phyloP scores from a whole-genome alignment of 2,888 invertebrate species.

The Agrotis segetum region DNA sequence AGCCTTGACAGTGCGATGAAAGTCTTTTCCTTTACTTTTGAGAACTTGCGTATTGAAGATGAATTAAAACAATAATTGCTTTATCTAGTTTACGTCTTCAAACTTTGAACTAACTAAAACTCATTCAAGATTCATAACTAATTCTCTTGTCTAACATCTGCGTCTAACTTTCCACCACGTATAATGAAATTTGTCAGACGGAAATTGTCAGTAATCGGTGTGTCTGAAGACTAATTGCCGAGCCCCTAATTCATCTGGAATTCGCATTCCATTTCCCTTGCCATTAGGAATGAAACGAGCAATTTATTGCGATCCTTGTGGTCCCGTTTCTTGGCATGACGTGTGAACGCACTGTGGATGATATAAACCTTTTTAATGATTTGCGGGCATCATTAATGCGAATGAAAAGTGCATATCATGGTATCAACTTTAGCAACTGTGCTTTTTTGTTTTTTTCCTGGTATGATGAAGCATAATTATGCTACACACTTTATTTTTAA shows the following conservation, averaged over 20 bases:
- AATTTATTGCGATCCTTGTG: conserved; percentile 78
- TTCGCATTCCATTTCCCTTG: conserved; percentile 79
- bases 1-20: too few species aligned
- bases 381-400: conserved; percentile 19
- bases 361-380: conserved; percentile 54
- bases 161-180: conserved; percentile 49
- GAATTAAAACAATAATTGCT: background rate
- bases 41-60: background rate
- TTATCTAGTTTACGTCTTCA: conserved; percentile 14
- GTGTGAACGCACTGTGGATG: conserved; percentile 34
- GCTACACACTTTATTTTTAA: background rate
- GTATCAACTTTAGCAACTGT: background rate
- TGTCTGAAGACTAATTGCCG: conserved; percentile 79
- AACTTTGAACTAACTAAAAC: conserved; percentile 22
- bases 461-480: background rate
- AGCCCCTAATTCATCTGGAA: conserved; percentile 74
- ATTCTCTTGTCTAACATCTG: conserved; percentile 52
- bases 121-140: conserved; percentile 36
- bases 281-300: conserved; percentile 83
- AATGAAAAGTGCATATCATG: conserved; percentile 40
- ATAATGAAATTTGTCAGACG: conserved; percentile 70
- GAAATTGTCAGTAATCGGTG: conserved; percentile 76
- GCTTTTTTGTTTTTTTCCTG: conserved; percentile 6
- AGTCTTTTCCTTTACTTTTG: too few species aligned
- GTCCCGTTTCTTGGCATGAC: conserved; percentile 25